Conservation (phyloP, 2,797 vertebrate genomes). For the Heterohyrax brucei region DNA sequence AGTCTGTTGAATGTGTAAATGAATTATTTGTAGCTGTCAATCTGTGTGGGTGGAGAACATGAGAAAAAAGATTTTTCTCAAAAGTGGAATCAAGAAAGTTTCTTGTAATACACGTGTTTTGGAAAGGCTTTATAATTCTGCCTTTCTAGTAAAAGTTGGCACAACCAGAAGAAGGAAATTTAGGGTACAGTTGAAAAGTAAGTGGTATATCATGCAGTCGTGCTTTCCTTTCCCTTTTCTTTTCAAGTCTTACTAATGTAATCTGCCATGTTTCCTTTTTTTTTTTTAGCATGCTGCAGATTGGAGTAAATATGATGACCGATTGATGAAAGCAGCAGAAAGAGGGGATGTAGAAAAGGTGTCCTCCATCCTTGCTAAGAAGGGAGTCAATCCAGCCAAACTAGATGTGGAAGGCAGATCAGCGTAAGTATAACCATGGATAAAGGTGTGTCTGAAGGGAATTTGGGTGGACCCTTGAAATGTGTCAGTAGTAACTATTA, state of each 20-base stretch:
- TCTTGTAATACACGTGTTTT: slow-evolving; percentile 33
- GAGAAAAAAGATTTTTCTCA: slow-evolving; percentile 41
- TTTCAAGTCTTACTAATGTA: neutral
- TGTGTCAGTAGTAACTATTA: slow-evolving; percentile 1
- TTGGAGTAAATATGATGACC: slow-evolving; percentile 99
- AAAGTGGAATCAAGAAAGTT: slow-evolving; percentile 9
- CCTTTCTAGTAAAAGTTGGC: neutral
- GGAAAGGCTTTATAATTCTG: slow-evolving; percentile 19
- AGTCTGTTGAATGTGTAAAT: neutral
- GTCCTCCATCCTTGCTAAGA: slow-evolving; percentile 95
- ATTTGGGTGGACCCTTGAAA: neutral
- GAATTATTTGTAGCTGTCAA: neutral
- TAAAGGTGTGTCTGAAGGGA: neutral
- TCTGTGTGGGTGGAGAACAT: neutral
- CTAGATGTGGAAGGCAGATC: slow-evolving; percentile 98
- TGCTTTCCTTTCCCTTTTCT: neutral
- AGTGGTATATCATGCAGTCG: neutral
- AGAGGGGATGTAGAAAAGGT: slow-evolving; percentile 98
- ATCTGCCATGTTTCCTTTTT: neutral
- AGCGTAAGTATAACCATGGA: slow-evolving; percentile 93
- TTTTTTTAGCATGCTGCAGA: slow-evolving; percentile 93
- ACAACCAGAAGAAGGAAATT: neutral
- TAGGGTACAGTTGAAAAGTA: neutral
- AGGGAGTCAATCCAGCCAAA: slow-evolving; percentile 96
- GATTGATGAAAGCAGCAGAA: slow-evolving; percentile 99